Percentiles rank a stretch among this genome's conserved stretches.
These are phyloP conservation scores for Lepus americanus DNA, from an alignment of 2,113 vertebrate species.

Conservation along the genomic window DNA sequence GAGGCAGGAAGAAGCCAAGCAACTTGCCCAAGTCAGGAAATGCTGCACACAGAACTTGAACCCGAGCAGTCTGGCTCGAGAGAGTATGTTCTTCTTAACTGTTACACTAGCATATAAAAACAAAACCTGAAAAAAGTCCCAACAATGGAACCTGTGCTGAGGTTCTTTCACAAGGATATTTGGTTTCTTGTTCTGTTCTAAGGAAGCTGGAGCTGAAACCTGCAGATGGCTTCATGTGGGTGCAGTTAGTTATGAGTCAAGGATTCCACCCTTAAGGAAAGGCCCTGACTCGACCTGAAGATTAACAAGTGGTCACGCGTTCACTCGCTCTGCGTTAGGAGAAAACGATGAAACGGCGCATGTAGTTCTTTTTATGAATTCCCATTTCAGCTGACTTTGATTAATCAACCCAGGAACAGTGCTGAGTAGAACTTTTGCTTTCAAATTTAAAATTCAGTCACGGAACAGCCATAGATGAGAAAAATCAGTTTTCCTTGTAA, in stretches of 20 bases:
- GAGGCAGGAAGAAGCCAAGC: constrained; percentile 1
- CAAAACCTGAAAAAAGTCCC: neutral
- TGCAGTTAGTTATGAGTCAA: constrained; percentile 30
- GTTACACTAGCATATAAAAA: neutral
- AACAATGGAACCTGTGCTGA: neutral
- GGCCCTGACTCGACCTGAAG: constrained; percentile 22
- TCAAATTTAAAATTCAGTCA: constrained; percentile 43
- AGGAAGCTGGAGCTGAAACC: constrained; percentile 44
- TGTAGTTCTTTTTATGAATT: constrained; percentile 49
- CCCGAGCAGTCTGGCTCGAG: neutral
- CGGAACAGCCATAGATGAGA: neutral
- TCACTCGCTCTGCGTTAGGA: constrained; percentile 8
- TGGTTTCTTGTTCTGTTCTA: constrained; percentile 17
- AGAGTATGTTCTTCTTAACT: neutral
- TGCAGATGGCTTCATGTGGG: neutral
- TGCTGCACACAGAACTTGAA: neutral
- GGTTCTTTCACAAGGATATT: constrained; percentile 11
- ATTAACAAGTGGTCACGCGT: neutral
- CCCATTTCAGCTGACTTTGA: constrained; percentile 54
- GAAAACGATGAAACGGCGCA: neutral
- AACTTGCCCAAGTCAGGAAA: neutral
- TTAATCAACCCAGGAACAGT: constrained; percentile 16
- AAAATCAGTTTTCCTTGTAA: constrained; percentile 4
- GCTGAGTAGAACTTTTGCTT: constrained; percentile 21
- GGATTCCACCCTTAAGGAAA: neutral